These are phyloP conservation scores for Phasianus colchicus DNA, from an alignment of 2,113 vertebrate genomes.

Conservation along the genomic window DNA sequence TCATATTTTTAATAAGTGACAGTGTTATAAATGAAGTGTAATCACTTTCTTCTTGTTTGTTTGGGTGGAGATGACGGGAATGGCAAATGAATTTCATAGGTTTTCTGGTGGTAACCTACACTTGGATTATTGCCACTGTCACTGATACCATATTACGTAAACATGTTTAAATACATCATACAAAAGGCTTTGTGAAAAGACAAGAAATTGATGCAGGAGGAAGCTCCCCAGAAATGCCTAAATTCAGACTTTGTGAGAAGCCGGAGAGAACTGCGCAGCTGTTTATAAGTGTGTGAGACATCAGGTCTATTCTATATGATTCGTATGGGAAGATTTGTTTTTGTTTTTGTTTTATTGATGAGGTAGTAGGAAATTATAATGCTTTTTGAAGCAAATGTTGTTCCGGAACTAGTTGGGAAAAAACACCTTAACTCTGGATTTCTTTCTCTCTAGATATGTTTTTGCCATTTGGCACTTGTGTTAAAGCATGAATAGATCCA, in stretches of 20 bases:
- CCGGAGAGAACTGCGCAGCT: not conserved
- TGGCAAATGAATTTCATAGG: not conserved
- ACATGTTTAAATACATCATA: not conserved
- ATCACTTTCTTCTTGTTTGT: not conserved
- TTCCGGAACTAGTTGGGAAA: not conserved
- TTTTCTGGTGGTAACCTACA: not conserved
- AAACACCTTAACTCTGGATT: not conserved
- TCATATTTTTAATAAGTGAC: not conserved
- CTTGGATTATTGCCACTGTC: accelerated
- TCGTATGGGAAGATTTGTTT: not conserved
- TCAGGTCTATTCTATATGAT: not conserved
- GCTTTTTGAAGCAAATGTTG: not conserved
- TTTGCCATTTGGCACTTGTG: not conserved
- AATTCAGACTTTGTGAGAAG: not conserved
- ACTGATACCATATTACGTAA: accelerated
- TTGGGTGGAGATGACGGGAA: not conserved
- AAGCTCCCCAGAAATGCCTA: not conserved
- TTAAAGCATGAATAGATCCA: not conserved
- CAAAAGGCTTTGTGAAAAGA: not conserved
- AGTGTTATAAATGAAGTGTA: not conserved
- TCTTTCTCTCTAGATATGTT: accelerated
- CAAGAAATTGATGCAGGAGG: not conserved
- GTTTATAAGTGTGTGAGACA: accelerated
- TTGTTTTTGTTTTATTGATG: not conserved
- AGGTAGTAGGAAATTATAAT: accelerated